Conservation (phyloP, 1,140 invertebrate genomes). For the Drosophila auraria region DNA sequence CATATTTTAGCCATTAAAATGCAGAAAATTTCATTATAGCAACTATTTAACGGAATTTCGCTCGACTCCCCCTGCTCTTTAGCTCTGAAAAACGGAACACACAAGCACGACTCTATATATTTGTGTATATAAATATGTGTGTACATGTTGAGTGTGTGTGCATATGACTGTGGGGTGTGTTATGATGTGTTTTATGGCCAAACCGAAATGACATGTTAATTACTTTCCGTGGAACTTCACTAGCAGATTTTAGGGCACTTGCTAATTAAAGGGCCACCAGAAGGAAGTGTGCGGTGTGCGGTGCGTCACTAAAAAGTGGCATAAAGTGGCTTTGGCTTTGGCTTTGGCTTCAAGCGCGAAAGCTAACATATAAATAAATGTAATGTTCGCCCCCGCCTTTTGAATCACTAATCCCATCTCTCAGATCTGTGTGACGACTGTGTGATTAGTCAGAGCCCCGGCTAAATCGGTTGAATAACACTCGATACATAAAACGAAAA, state of each 20-base stretch:
- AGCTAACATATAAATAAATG: conserved; percentile 17
- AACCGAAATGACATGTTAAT: conserved; percentile 65
- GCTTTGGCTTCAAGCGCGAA: neutral
- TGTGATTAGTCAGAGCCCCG: conserved; percentile 19
- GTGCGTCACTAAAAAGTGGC: conserved; percentile 9
- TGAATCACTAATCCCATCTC: conserved; percentile 13
- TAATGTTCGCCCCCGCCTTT: conserved; percentile 1
- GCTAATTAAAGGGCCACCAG: conserved; percentile 19
- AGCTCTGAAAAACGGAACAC: conserved; percentile 25
- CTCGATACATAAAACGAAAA: conserved; percentile 13
- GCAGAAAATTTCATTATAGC: conserved; percentile 44
- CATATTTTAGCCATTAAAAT: conserved; percentile 69
- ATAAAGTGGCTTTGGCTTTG: neutral
- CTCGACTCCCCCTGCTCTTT: neutral
- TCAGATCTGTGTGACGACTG: conserved; percentile 14
- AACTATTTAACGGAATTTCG: conserved; percentile 56
- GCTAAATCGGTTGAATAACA: conserved; percentile 19
- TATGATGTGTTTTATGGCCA: conserved; percentile 46
- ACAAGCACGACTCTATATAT: conserved; percentile 10
- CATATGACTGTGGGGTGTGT: neutral
- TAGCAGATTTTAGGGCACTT: conserved; percentile 30
- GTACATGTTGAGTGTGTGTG: neutral
- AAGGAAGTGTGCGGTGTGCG: conserved; percentile 18
- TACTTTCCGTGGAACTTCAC: conserved; percentile 53
- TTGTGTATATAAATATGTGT: neutral